These are phyloP conservation scores for Shinisaurus crocodilurus DNA, from an alignment of 2,113 vertebrate species.

Conservation along the genomic window DNA sequence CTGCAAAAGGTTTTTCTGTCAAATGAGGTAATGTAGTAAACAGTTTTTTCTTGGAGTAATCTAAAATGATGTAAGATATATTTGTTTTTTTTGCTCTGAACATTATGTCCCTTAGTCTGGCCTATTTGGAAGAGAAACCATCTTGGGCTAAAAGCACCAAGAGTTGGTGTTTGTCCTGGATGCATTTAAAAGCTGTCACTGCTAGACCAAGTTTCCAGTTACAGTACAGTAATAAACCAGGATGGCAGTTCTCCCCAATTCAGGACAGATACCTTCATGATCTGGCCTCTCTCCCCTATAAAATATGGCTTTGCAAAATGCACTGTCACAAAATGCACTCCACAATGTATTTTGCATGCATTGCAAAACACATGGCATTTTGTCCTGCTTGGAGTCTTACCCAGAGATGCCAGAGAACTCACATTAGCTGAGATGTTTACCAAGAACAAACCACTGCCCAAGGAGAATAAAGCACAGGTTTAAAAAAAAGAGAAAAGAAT, in stretches of 20 bases:
- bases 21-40: constrained; percentile 40
- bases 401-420: constrained; percentile 44
- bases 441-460: constrained; percentile 50
- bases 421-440: constrained; percentile 15
- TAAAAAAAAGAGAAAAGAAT: neutral
- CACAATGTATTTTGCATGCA: constrained; percentile 40
- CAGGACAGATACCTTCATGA: constrained; percentile 6
- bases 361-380: constrained; percentile 68
- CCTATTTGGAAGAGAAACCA: neutral
- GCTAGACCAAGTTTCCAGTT: neutral
- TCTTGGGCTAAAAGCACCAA: neutral
- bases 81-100: neutral
- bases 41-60: constrained; percentile 12
- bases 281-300: constrained; percentile 36
- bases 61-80: fast-evolving
- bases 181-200: neutral
- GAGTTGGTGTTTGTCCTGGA: neutral
- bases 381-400: constrained; percentile 46
- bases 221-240: neutral
- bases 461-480: neutral
- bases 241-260: neutral
- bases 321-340: constrained; percentile 58
- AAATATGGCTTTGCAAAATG: constrained; percentile 44
- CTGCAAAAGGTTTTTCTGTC: constrained; percentile 25
- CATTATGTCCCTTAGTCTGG: neutral